Percentiles rank a stretch among this genome's conserved stretches.
Evolutionary conservation across 2,888 invertebrate genomes (phyloP).

Genomic region (Rhimphoctona megacephalus): DNA sequence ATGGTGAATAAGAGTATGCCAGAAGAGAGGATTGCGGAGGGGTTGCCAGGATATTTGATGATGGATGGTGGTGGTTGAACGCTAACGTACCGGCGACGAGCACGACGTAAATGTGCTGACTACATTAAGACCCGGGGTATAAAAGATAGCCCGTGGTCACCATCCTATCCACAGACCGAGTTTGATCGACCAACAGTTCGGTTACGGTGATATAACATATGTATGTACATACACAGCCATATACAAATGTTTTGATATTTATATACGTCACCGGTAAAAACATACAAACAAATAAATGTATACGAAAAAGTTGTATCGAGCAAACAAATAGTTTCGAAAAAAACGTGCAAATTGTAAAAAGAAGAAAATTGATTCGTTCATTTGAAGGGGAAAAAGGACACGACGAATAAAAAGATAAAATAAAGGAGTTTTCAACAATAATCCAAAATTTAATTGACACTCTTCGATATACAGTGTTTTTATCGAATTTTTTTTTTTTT

Average conservation of each 20-base stretch:
- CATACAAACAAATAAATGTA: not conserved
- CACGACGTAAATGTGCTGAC: slow-evolving; percentile 83
- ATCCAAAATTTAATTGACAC: not conserved
- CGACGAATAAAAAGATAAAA: not conserved
- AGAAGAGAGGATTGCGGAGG: slow-evolving; percentile 27
- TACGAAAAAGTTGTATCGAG: not conserved
- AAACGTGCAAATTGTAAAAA: slow-evolving; percentile 1
- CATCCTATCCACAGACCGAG: slow-evolving; percentile 83
- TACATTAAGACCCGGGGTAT: slow-evolving; percentile 82
- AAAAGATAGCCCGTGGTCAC: slow-evolving; percentile 81
- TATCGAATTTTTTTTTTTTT: not conserved
- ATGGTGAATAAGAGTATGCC: slow-evolving; percentile 55
- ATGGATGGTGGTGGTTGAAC: slow-evolving; percentile 28
- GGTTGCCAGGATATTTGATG: slow-evolving; percentile 40
- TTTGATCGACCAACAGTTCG: slow-evolving; percentile 81
- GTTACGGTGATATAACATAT: slow-evolving; percentile 69
- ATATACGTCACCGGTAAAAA: not conserved
- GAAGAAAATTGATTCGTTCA: not conserved
- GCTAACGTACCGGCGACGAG: slow-evolving; percentile 60
- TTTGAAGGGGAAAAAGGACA: not conserved
- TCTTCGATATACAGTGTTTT: not conserved
- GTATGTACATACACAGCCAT: not conserved
- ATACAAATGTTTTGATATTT: not conserved
- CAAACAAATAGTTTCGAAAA: not conserved
- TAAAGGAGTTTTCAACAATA: not conserved